These are phyloP conservation scores for Odontocolon sp. DNA, from an alignment of 2,888 invertebrate species.

Conservation along the genomic window DNA sequence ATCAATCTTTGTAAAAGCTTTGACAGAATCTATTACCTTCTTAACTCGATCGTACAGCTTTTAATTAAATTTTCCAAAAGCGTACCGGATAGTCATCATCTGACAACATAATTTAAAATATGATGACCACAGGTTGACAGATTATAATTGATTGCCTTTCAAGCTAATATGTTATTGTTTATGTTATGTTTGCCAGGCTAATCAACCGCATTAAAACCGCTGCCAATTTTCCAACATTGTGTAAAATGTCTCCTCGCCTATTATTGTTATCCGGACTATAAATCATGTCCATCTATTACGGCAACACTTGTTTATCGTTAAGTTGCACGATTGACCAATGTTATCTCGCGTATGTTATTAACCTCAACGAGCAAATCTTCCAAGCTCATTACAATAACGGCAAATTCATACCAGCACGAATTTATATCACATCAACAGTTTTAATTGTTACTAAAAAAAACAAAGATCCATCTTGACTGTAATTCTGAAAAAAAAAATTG, in stretches of 20 bases:
- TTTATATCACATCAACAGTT: constrained; percentile 6
- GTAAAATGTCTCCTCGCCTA: constrained; percentile 21
- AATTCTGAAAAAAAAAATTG: constrained; percentile 18
- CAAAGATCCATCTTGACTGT: constrained; percentile 44
- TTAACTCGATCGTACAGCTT: constrained; percentile 15
- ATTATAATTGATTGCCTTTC: background rate
- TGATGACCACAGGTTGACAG: background rate
- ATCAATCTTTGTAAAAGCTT: background rate
- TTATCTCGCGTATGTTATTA: constrained; percentile 58
- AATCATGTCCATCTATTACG: constrained; percentile 31
- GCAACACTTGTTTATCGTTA: constrained; percentile 66
- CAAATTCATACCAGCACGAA: constrained; percentile 10
- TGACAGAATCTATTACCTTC: constrained; percentile 12
- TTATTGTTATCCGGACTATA: constrained; percentile 41
- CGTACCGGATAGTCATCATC: background rate
- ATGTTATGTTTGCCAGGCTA: constrained; percentile 16
- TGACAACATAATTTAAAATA: background rate
- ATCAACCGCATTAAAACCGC: background rate
- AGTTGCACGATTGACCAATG: constrained; percentile 63
- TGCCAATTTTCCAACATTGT: constrained; percentile 25
- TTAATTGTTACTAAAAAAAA: constrained; percentile 41
- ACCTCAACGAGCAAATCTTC: background rate
- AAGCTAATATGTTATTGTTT: constrained; percentile 26
- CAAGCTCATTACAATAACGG: background rate
- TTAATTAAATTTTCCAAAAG: constrained; percentile 15